These are phyloP conservation scores for Oreochromis aureus DNA, from an alignment of 2,113 vertebrate genomes.

Conservation along the genomic window DNA sequence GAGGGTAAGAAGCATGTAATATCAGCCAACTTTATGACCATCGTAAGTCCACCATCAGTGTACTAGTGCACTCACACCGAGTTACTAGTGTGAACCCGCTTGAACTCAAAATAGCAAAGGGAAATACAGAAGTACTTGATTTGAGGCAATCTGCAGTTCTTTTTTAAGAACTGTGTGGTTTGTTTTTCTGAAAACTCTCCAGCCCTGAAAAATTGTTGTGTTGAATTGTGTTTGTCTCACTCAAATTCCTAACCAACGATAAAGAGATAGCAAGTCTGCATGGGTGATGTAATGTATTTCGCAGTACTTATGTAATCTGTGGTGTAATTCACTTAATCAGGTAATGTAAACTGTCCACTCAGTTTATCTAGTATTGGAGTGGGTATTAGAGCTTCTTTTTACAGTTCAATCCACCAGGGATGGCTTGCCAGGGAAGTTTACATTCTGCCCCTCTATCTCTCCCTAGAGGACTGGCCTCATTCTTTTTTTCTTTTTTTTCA, in stretches of 20 bases:
- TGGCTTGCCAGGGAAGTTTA: slow-evolving; percentile 66
- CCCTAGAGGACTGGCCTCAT: slow-evolving; percentile 69
- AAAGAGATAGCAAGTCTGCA: neutral
- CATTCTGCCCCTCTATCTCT: slow-evolving; percentile 64
- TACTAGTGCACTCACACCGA: neutral
- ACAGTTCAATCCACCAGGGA: slow-evolving; percentile 57
- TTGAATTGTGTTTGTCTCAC: neutral
- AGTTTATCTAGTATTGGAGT: slow-evolving; percentile 47
- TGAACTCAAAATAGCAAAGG: neutral
- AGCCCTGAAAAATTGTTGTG: neutral
- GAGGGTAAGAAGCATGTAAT: neutral
- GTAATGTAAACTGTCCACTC: slow-evolving; percentile 41
- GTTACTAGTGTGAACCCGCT: neutral
- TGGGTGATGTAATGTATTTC: neutral
- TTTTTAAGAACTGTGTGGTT: neutral
- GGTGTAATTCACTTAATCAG: slow-evolving; percentile 48
- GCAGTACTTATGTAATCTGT: slow-evolving; percentile 22
- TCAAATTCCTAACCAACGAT: neutral
- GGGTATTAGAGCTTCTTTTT: slow-evolving; percentile 57
- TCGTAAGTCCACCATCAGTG: neutral
- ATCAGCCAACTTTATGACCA: neutral
- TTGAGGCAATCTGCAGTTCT: neutral
- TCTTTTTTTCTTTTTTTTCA: slow-evolving; percentile 52
- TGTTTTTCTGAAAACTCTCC: neutral
- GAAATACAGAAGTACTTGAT: neutral